Conservation (phyloP, 2,113 vertebrate species). For the Pionites leucogaster region DNA sequence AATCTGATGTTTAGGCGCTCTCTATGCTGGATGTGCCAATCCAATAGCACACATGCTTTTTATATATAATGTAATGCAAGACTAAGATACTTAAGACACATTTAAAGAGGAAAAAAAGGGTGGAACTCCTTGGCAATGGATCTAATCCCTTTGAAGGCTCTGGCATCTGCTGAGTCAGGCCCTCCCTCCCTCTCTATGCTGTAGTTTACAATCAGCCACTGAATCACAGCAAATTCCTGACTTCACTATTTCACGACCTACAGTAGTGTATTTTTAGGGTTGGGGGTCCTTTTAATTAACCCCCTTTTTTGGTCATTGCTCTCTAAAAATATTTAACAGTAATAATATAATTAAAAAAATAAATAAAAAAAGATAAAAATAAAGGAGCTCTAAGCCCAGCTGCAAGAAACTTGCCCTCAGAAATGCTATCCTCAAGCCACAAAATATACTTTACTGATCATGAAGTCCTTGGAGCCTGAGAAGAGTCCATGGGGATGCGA, state of each 20-base stretch:
- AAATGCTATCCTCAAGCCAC: neutral
- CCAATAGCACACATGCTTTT: neutral
- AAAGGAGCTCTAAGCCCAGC: neutral
- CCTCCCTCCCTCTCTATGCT: neutral
- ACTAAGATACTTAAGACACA: conserved; percentile 26
- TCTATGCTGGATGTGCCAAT: neutral
- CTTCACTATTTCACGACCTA: neutral
- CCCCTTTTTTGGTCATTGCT: neutral
- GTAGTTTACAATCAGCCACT: conserved; percentile 16
- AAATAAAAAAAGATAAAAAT: neutral
- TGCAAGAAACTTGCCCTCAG: neutral
- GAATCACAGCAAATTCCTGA: conserved; percentile 32
- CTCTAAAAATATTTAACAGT: neutral
- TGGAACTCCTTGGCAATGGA: conserved; percentile 35
- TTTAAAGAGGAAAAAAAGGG: conserved; percentile 29
- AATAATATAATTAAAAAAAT: neutral
- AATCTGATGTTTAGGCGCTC: neutral
- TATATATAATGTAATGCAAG: neutral
- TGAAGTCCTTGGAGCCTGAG: neutral
- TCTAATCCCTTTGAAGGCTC: conserved; percentile 60
- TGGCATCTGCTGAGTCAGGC: conserved; percentile 60
- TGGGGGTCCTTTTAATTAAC: neutral
- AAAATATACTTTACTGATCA: neutral
- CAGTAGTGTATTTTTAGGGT: neutral
- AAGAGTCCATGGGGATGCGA: neutral